phyloP scores from a whole-genome alignment of 2,797 vertebrate genomes.

The Anguilla pacifica region DNA sequence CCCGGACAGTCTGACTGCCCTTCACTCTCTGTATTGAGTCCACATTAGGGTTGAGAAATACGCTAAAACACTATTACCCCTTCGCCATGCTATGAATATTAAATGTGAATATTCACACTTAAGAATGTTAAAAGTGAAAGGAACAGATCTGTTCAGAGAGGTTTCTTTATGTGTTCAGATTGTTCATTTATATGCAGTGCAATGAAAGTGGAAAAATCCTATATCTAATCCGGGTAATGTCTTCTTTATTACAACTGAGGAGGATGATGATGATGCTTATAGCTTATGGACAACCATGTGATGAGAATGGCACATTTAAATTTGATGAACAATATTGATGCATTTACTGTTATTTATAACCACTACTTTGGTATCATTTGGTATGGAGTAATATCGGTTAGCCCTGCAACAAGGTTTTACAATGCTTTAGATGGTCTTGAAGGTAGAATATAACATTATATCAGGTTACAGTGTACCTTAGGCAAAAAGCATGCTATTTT shows the following conservation, averaged over 20 bases:
- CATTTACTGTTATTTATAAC: background rate
- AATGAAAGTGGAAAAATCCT: background rate
- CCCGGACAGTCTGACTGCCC: conserved; percentile 44
- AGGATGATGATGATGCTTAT: background rate
- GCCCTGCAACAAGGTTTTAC: too few species aligned
- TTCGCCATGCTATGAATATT: conserved; percentile 61
- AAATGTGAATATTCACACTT: conserved; percentile 52
- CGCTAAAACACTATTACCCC: conserved; percentile 66
- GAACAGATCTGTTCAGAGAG: background rate
- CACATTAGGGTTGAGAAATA: conserved; percentile 54
- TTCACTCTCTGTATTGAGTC: conserved; percentile 47
- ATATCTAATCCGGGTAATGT: background rate
- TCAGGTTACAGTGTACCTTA: background rate
- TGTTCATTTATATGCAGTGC: background rate
- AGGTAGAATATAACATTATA: too few species aligned
- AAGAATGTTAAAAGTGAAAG: conserved; percentile 2
- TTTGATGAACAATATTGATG: background rate
- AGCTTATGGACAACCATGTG: background rate
- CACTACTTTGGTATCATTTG: background rate
- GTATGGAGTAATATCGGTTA: background rate
- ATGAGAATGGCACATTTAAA: background rate
- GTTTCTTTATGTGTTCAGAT: background rate
- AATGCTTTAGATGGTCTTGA: too few species aligned
- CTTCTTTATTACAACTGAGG: background rate
- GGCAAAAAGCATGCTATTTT: background rate